Evolutionary conservation across 2,113 vertebrate genomes (phyloP).

Genomic region (Tupaia chinensis): DNA sequence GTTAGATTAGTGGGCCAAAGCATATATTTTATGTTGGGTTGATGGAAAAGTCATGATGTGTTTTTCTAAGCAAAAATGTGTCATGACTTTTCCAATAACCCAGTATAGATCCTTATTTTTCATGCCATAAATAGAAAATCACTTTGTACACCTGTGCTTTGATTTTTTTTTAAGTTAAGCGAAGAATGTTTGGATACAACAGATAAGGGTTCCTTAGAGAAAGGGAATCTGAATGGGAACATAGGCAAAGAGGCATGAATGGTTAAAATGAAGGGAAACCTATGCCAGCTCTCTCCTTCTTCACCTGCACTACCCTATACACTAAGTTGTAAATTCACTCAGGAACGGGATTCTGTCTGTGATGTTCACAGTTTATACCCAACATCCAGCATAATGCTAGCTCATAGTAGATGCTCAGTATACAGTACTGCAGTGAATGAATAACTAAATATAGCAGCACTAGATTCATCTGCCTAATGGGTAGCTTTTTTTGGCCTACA

Average conservation of each 20-base stretch:
- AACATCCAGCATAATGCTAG: neutral
- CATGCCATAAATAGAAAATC: neutral
- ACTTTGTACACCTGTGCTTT: neutral
- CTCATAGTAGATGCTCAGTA: constrained; percentile 17
- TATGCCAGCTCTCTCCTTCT: neutral
- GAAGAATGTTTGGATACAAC: neutral
- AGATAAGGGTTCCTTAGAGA: neutral
- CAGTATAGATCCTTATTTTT: neutral
- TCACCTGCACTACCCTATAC: neutral
- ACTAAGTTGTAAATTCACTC: neutral
- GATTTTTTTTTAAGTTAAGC: neutral
- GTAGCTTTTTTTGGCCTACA: neutral
- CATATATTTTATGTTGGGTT: neutral
- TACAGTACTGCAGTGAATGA: neutral
- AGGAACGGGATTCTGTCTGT: neutral
- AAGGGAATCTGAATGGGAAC: neutral
- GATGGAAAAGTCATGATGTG: too few species aligned
- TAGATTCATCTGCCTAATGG: neutral
- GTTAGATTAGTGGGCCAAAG: neutral
- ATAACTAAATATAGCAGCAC: neutral
- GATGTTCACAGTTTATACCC: neutral
- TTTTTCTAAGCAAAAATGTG: too few species aligned
- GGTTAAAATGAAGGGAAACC: neutral
- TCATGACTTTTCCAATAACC: too few species aligned
- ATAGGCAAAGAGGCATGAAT: neutral